Evolutionary conservation across 2,888 invertebrate genomes (phyloP).

Genomic region (Volucella bombylans): DNA sequence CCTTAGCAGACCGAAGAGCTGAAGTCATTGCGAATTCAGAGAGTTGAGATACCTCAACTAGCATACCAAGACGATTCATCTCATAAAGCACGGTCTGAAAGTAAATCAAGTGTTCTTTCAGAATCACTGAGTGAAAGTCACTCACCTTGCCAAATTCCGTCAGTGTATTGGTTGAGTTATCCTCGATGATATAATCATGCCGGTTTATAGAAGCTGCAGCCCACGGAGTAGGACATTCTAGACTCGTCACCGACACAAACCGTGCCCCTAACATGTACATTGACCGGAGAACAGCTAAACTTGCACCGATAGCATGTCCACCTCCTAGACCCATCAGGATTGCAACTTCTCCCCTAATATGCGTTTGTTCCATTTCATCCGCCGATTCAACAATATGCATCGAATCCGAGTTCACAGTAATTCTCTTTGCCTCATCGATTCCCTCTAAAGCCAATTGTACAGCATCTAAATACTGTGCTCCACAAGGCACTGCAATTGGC

Average conservation of each 20-base stretch:
- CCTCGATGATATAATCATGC: constrained; percentile 80
- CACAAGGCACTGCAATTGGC: constrained; percentile 84
- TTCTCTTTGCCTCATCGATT: constrained; percentile 86
- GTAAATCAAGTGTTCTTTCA: not conserved
- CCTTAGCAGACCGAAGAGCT: constrained; percentile 84
- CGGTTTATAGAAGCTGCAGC: constrained; percentile 81
- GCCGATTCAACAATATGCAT: constrained; percentile 84
- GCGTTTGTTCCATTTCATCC: constrained; percentile 85
- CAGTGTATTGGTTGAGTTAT: constrained; percentile 81
- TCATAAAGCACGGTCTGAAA: constrained; percentile 85
- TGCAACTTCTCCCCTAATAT: constrained; percentile 85
- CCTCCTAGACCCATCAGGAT: constrained; percentile 87
- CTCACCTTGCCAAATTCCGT: constrained; percentile 82
- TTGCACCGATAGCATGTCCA: constrained; percentile 87
- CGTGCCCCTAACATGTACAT: constrained; percentile 87
- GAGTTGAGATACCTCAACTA: constrained; percentile 87
- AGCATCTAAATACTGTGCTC: constrained; percentile 86
- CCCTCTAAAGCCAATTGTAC: constrained; percentile 87
- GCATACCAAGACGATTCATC: constrained; percentile 88
- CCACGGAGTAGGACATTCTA: constrained; percentile 87
- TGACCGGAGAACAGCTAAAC: constrained; percentile 86
- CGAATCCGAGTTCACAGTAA: constrained; percentile 83
- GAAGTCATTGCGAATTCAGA: constrained; percentile 86
- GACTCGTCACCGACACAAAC: constrained; percentile 86
- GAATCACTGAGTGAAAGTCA: constrained; percentile 2